Evolutionary conservation across 2,888 invertebrate genomes (phyloP).

Genomic region (Troides oblongomaculatus): DNA sequence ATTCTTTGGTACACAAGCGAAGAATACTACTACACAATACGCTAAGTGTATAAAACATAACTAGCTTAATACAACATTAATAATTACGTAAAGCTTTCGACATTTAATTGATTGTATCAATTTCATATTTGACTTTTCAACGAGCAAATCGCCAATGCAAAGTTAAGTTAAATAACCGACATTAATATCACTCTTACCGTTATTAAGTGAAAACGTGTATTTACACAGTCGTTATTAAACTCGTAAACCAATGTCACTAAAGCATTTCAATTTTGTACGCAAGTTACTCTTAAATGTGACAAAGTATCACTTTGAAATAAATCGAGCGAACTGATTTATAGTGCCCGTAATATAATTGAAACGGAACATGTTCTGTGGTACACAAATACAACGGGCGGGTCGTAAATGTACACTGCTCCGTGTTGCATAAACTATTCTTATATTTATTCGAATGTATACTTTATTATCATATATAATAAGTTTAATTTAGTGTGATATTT

Average conservation of each 20-base stretch:
- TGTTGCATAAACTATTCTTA: conserved; percentile 33
- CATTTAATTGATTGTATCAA: conserved; percentile 5
- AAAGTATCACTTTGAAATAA: conserved; percentile 65
- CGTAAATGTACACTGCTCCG: conserved; percentile 38
- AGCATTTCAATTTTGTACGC: conserved; percentile 29
- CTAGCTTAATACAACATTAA: neutral
- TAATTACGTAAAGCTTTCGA: neutral
- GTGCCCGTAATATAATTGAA: conserved; percentile 62
- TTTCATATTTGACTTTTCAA: conserved; percentile 19
- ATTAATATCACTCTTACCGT: conserved; percentile 17
- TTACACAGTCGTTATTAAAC: conserved; percentile 30
- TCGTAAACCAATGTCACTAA: conserved; percentile 38
- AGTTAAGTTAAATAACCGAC: conserved; percentile 16
- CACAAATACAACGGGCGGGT: conserved; percentile 61
- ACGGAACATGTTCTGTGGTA: conserved; percentile 56
- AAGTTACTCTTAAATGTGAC: conserved; percentile 51
- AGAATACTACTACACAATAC: too few species aligned
- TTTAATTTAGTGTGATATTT: conserved; percentile 28
- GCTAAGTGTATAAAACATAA: neutral
- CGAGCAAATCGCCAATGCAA: conserved; percentile 13
- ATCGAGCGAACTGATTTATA: conserved; percentile 63
- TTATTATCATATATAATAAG: conserved; percentile 34
- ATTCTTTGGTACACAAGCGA: too few species aligned
- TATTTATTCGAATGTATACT: conserved; percentile 36
- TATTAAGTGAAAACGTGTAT: conserved; percentile 24